Evolutionary conservation across 2,113 vertebrate genomes (phyloP).

Genomic region (Spilogale gracilis): DNA sequence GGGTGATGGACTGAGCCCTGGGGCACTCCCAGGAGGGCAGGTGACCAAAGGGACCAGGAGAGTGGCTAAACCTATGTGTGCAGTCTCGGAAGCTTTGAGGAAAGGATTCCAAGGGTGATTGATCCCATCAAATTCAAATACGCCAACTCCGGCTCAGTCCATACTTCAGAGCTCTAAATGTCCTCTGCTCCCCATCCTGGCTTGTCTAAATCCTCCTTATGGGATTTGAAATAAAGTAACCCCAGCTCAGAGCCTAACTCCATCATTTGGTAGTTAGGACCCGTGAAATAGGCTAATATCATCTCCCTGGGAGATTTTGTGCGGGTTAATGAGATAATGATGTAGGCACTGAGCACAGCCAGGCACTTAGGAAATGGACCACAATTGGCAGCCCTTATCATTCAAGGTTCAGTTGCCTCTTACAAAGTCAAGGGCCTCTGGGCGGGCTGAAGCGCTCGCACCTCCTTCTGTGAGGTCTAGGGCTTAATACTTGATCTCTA

Average conservation of each 20-base stretch:
- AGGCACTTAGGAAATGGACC: constrained; percentile 17
- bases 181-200: not conserved
- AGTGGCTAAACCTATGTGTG: not conserved
- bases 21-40: not conserved
- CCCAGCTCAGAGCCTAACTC: not conserved
- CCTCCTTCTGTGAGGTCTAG: not conserved
- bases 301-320: constrained; percentile 11
- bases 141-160: not conserved
- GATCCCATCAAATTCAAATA: not conserved
- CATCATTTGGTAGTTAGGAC: constrained; percentile 24
- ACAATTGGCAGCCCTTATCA: constrained; percentile 47
- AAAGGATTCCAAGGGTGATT: not conserved
- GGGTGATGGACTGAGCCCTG: not conserved
- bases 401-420: constrained; percentile 50
- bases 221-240: not conserved
- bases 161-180: not conserved
- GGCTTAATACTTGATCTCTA: constrained; percentile 31
- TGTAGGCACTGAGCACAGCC: not conserved
- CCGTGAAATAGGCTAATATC: constrained; percentile 39
- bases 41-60: not conserved
- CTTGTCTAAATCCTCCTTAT: constrained; percentile 43
- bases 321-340: constrained; percentile 40
- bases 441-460: not conserved
- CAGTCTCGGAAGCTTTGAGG: not conserved
- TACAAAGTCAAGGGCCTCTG: not conserved